These are phyloP conservation scores for Paedocypris micromegethes DNA, from an alignment of 2,797 vertebrate genomes.

Conservation along the genomic window DNA sequence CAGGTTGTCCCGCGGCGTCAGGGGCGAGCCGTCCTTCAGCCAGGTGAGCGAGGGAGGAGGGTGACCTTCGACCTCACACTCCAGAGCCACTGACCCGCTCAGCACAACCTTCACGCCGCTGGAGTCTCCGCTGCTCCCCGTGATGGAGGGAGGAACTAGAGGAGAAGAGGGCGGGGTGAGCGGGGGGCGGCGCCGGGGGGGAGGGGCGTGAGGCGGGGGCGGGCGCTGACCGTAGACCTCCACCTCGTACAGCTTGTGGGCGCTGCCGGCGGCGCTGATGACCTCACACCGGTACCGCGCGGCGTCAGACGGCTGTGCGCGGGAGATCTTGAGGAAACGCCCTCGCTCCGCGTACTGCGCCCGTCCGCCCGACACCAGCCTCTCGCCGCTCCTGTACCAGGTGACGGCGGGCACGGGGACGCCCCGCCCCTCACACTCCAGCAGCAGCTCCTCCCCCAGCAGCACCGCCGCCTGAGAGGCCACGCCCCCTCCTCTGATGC, in stretches of 20 bases:
- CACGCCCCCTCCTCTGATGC: constrained; percentile 84
- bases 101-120: constrained; percentile 77
- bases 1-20: constrained; percentile 68
- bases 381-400: constrained; percentile 81
- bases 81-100: constrained; percentile 71
- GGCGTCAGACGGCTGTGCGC: constrained; percentile 75
- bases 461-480: constrained; percentile 76
- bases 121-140: constrained; percentile 63
- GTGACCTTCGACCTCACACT: constrained; percentile 85
- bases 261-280: constrained; percentile 73
- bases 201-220: not conserved
- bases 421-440: constrained; percentile 88
- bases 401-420: constrained; percentile 79
- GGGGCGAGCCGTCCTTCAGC: constrained; percentile 85
- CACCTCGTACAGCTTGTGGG: constrained; percentile 79
- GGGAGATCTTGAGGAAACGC: constrained; percentile 82
- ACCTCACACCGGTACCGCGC: constrained; percentile 79
- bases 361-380: constrained; percentile 72
- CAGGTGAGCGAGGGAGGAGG: constrained; percentile 87
- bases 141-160: constrained; percentile 82
- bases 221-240: constrained; percentile 81
- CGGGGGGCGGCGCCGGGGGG: too few relatives aligned
- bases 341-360: constrained; percentile 80
- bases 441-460: constrained; percentile 71
- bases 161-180: not conserved